phyloP scores from a whole-genome alignment of 2,797 vertebrate genomes.

The Phaenicophaeus curvirostris region DNA sequence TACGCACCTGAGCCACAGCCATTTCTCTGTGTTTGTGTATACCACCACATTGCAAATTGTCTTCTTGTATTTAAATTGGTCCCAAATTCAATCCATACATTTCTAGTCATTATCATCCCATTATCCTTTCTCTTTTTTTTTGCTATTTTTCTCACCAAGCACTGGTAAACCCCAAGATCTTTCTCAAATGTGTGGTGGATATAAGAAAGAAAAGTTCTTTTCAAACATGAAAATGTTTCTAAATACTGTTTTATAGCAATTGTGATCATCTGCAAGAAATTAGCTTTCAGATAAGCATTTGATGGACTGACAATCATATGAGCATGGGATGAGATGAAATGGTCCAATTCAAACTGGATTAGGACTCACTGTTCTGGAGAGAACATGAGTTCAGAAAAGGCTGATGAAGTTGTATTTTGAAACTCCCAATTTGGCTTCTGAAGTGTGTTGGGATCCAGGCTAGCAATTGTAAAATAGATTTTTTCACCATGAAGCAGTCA shows the following conservation, averaged over 20 bases:
- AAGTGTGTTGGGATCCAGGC: neutral
- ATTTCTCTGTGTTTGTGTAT: slow-evolving; percentile 4
- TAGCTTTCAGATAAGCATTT: slow-evolving; percentile 48
- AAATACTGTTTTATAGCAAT: slow-evolving; percentile 39
- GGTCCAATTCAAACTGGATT: neutral
- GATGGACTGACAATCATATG: slow-evolving; percentile 55
- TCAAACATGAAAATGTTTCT: slow-evolving; percentile 47
- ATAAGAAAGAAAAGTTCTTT: slow-evolving; percentile 53
- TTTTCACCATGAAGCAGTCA: neutral
- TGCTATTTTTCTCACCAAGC: slow-evolving; percentile 48
- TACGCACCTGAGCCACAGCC: slow-evolving; percentile 6
- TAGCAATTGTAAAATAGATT: neutral
- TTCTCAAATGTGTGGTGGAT: slow-evolving; percentile 63
- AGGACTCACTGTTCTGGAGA: slow-evolving; percentile 16
- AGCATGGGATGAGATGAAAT: slow-evolving; percentile 8
- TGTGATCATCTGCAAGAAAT: slow-evolving; percentile 59
- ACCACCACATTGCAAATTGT: slow-evolving; percentile 26
- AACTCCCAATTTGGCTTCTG: slow-evolving; percentile 13
- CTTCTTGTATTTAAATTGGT: slow-evolving; percentile 40
- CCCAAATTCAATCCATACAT: slow-evolving; percentile 55
- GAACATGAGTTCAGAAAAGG: slow-evolving; percentile 13
- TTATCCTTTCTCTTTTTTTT: slow-evolving; percentile 41
- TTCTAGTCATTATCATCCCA: slow-evolving; percentile 61
- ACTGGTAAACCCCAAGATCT: slow-evolving; percentile 52
- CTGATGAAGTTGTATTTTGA: neutral